Conservation (phyloP, 2,113 vertebrate species). For the Pontoporia blainvillei region DNA sequence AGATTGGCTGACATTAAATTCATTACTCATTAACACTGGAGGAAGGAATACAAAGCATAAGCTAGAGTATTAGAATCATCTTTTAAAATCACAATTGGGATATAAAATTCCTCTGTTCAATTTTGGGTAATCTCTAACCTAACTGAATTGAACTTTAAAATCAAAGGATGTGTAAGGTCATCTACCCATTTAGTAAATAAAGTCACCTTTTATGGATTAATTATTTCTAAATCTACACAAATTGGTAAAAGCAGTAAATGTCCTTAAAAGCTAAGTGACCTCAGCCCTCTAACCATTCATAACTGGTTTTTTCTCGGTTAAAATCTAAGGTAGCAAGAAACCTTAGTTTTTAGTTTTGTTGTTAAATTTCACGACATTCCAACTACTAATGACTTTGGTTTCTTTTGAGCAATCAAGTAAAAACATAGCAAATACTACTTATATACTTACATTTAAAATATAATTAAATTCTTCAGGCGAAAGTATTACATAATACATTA, state of each 20-base stretch:
- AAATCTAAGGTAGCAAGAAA: constrained; percentile 35
- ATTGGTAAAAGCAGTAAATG: constrained; percentile 8
- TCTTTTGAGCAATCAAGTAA: constrained; percentile 15
- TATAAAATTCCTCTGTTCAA: constrained; percentile 13
- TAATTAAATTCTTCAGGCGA: background rate
- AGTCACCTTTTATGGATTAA: constrained; percentile 1
- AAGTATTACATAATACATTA: background rate
- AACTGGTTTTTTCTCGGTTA: constrained; percentile 7
- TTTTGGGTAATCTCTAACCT: background rate
- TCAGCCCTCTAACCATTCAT: background rate
- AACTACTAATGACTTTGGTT: background rate
- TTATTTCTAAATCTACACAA: constrained; percentile 4
- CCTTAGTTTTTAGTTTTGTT: background rate
- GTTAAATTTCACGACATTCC: background rate
- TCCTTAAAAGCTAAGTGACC: constrained; percentile 3
- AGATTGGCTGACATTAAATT: background rate
- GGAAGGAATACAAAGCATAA: background rate
- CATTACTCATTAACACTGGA: background rate
- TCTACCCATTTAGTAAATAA: background rate
- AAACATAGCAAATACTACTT: background rate
- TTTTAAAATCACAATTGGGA: background rate
- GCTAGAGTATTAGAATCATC: background rate
- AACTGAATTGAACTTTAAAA: constrained; percentile 32
- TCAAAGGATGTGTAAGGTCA: background rate
- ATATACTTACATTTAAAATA: constrained; percentile 18